phyloP scores from a whole-genome alignment of 2,888 invertebrate genomes.

The Fragum fragum region DNA sequence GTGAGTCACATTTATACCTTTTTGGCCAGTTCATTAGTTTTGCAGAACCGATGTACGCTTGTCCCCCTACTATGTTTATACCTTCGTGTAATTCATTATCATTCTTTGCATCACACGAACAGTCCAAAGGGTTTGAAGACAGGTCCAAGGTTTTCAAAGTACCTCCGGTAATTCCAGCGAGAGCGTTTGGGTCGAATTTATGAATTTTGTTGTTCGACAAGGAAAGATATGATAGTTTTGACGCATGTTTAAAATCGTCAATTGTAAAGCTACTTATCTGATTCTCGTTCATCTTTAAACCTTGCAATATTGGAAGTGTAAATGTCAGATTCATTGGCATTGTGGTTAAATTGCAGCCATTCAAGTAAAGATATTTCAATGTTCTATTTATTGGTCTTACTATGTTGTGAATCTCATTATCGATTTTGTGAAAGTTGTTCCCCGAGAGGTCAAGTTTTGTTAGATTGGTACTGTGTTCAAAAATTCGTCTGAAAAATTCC shows the following conservation, averaged over 20 bases:
- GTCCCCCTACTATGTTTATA: conserved; percentile 7
- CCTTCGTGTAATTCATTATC: background rate
- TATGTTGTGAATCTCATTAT: background rate
- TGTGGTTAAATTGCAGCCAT: background rate
- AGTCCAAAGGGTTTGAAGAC: conserved; percentile 16
- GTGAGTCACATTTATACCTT: conserved; percentile 34
- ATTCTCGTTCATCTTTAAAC: conserved; percentile 16
- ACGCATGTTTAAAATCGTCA: background rate
- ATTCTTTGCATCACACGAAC: conserved; percentile 8
- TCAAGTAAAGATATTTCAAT: background rate
- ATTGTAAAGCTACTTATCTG: background rate
- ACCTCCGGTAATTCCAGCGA: background rate
- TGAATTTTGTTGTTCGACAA: conserved; percentile 5
- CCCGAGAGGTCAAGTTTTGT: conserved; percentile 23
- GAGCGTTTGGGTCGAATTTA: background rate
- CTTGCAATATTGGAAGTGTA: background rate
- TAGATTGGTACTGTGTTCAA: conserved; percentile 19
- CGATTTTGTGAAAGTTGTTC: conserved; percentile 16
- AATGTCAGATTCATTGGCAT: conserved; percentile 27
- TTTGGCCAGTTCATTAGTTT: conserved; percentile 34
- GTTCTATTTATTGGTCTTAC: conserved; percentile 10
- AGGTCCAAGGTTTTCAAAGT: background rate
- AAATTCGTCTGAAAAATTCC: background rate
- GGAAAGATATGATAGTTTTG: background rate
- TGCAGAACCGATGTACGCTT: conserved; percentile 15